Conservation (phyloP, 2,797 vertebrate species). For the Crotalus adamanteus region DNA sequence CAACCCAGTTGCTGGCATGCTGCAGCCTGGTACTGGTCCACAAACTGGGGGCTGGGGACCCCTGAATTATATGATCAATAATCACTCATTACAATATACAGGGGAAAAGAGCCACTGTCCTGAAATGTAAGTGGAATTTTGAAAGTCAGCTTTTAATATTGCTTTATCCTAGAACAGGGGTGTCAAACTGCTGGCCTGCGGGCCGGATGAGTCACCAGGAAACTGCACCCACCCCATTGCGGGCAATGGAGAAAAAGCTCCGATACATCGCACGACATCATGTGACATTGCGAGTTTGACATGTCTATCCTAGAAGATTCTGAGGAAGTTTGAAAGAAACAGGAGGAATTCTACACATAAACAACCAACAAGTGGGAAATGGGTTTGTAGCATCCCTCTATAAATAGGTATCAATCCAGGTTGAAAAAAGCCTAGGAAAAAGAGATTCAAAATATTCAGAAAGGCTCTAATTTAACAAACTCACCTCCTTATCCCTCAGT, state of each 20-base stretch:
- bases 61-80: background rate
- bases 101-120: background rate
- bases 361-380: background rate
- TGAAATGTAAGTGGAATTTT: background rate
- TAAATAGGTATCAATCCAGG: background rate
- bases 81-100: background rate
- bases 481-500: background rate
- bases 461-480: background rate
- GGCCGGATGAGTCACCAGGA: too few relatives aligned
- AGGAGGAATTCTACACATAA: background rate
- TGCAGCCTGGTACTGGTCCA: too few relatives aligned
- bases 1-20: too few relatives aligned
- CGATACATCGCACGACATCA: too few relatives aligned
- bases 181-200: too few relatives aligned
- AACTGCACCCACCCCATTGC: too few relatives aligned
- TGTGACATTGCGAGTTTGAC: too few relatives aligned
- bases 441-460: background rate
- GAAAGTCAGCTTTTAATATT: background rate
- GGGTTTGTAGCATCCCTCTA: background rate
- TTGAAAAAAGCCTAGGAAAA: background rate
- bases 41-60: too few relatives aligned
- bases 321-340: background rate
- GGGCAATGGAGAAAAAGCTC: too few relatives aligned
- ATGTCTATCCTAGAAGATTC: background rate
- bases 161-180: background rate